Conservation (phyloP, 1,140 invertebrate species). For the Ceratosolen solmsi region DNA sequence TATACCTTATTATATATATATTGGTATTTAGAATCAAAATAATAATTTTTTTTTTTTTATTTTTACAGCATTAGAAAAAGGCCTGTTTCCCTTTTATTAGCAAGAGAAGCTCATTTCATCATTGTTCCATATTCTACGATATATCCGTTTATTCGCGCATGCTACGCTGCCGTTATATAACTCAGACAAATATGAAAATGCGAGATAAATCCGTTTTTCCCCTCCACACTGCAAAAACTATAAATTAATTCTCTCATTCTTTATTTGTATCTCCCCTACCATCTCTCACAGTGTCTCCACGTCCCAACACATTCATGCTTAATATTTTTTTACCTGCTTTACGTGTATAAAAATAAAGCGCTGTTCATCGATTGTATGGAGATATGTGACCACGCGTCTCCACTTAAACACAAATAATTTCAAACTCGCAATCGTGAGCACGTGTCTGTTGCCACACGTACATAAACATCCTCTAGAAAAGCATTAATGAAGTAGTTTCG, state of each 20-base stretch:
- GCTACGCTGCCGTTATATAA: conserved; percentile 20
- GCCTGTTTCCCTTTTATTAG: not conserved
- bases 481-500: conserved; percentile 34
- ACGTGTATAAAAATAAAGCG: conserved; percentile 37
- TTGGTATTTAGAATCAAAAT: too few relatives aligned
- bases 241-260: conserved; percentile 13
- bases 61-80: not conserved
- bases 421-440: not conserved
- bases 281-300: not conserved
- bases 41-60: too few relatives aligned
- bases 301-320: too few relatives aligned
- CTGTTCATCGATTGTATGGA: conserved; percentile 42
- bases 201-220: conserved; percentile 25
- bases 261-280: too few relatives aligned
- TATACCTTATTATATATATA: not conserved
- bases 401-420: conserved; percentile 12
- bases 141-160: conserved; percentile 16
- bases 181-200: conserved; percentile 40
- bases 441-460: conserved; percentile 49
- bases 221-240: not conserved
- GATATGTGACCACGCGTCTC: conserved; percentile 33
- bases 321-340: not conserved
- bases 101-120: not conserved
- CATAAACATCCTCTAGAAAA: conserved; percentile 52
- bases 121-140: conserved; percentile 6